Percentiles rank a stretch among this genome's conserved stretches.
These are phyloP conservation scores for Origma solitaria DNA, from an alignment of 2,113 vertebrate genomes.

Conservation along the genomic window DNA sequence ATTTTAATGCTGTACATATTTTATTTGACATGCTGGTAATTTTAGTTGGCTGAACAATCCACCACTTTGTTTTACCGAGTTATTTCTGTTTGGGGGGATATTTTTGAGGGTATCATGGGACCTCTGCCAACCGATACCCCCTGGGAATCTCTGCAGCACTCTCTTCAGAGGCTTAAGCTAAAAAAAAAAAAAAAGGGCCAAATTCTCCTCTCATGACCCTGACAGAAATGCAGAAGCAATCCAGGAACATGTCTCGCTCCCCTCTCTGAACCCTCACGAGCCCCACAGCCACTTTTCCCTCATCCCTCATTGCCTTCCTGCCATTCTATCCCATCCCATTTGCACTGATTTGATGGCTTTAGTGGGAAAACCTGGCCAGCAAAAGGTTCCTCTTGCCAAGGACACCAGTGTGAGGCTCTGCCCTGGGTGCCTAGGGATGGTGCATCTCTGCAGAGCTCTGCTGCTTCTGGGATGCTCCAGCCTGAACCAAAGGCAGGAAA, in stretches of 20 bases:
- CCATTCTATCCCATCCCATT: neutral
- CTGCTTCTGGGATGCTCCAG: neutral
- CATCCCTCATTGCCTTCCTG: neutral
- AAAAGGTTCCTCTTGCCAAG: neutral
- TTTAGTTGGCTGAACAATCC: conserved; percentile 4
- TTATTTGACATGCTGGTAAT: conserved; percentile 22
- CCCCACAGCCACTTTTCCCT: neutral
- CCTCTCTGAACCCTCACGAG: accelerated
- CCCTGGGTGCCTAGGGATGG: neutral
- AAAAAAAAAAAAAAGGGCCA: neutral
- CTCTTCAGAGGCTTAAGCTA: neutral
- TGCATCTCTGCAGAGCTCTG: accelerated
- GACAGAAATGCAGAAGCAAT: accelerated
- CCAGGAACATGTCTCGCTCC: accelerated
- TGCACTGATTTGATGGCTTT: neutral
- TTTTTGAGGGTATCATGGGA: neutral
- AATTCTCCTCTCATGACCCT: conserved; percentile 9
- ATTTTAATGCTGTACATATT: conserved; percentile 37
- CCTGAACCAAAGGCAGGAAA: neutral
- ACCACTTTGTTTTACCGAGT: neutral
- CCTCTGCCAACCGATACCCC: neutral
- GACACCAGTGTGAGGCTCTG: accelerated
- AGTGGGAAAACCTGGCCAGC: neutral
- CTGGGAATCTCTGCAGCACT: neutral
- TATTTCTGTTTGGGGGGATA: neutral